Evolutionary conservation across 1,140 invertebrate species (phyloP), one percentile per base, ranked within the genome.

Genomic region (Heliothis subflexa): DNA sequence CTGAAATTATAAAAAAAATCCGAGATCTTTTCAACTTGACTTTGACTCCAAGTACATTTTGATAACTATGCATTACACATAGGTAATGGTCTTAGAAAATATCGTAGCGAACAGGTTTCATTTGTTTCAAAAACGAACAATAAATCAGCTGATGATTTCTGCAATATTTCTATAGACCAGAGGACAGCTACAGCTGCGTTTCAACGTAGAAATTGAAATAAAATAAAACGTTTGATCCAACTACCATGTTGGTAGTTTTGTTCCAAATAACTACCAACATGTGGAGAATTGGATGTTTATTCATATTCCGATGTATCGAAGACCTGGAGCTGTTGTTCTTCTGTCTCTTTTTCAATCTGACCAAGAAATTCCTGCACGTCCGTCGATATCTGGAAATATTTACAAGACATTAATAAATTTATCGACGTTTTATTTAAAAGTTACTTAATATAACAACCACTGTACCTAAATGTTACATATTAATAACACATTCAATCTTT

Each of bases 341-440:
- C 14, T 12, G 74, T 25, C 1, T 70, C 71, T 18, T 71, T 25
- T 18, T 83, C 82, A 4, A 83, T 25, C 5, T 78, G 52, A 0
- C 61, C 28, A 1, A 83, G 49, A 52, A 83, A 78, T 2, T 78
- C 80, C 33, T 81, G 55, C 0, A 83, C 80, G 3, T 83, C 82
- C 1, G 55, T 45, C 0, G 80, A 72, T 16, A 76, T 70, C 82
- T 83, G 82, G 11, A 40, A 84, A 81, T n/a, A 16, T n/a, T 33
- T 16, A 70, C 5, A 50, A 9, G 13, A 28, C 0, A 13, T 4
- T n/a, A n/a, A n/a, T n/a, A n/a, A 25, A 25, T 25, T 25, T 25
- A 25, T 25, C 21, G 21, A 25, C 0, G 21, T 25, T 25, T 25
- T 25, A 25, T 25, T 25, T 25, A 25, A 25, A 25, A 25, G 0